A percentile compares a stretch with the other conserved stretches of the same genome.
phyloP scores from a whole-genome alignment of 2,888 invertebrate species.

The Bembecia ichneumoniformis region DNA sequence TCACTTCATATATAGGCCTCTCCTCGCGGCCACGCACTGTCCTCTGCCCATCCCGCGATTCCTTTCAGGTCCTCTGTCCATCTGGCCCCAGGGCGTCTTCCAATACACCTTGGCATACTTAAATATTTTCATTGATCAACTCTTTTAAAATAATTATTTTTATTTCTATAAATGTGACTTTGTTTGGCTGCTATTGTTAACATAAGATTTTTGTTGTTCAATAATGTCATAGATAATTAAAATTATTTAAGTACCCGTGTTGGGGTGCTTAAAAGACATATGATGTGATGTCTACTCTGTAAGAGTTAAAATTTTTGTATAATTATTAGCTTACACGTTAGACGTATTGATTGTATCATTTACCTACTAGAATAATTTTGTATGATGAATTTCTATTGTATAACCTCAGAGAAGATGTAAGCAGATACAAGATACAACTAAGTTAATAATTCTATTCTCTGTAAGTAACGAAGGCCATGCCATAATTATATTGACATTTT shows the following conservation, averaged over 20 bases:
- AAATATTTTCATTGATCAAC: too few species aligned
- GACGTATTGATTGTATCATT: not conserved
- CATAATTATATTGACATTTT: slow-evolving; percentile 19
- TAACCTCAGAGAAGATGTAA: slow-evolving; percentile 2
- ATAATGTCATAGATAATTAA: too few species aligned
- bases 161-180: not conserved
- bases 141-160: too few species aligned
- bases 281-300: slow-evolving; percentile 1
- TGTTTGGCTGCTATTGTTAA: not conserved
- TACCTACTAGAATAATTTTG: slow-evolving; percentile 23
- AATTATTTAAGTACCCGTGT: too few species aligned
- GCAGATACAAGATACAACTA: too few species aligned
- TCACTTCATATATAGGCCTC: too few species aligned
- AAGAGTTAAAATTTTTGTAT: slow-evolving; percentile 8
- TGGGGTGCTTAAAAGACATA: not conserved
- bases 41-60: too few species aligned
- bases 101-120: too few species aligned
- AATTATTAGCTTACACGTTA: slow-evolving; percentile 9
- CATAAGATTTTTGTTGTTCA: not conserved
- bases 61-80: too few species aligned
- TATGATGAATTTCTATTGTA: slow-evolving; percentile 22
- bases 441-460: not conserved
- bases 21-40: too few species aligned
- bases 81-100: too few species aligned
- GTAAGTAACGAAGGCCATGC: slow-evolving; percentile 16